Base-by-base conservation (phyloP, 2,888 invertebrate species). In the Pyralis farinalis region DNA sequence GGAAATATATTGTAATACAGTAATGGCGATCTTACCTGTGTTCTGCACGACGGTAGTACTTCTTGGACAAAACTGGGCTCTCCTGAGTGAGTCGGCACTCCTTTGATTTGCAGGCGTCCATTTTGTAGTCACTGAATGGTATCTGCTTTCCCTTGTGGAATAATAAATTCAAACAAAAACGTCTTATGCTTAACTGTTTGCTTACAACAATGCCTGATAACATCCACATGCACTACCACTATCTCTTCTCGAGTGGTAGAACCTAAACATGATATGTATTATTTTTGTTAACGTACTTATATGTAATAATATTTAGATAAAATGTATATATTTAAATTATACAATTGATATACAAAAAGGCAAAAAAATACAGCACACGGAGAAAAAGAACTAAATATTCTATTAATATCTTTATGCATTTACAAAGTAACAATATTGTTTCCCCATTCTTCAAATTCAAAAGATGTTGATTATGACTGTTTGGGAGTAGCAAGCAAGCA, bases 31-130 rank as follows among this genome's bases (percentile, higher is more conserved):
- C 78, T 72, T 59, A 86, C 87, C 87, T 79, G 51, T 86, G 85
- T 53, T 86, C 86, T 10, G 79, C 84, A 40, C 76, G 68, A 7
- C 87, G 65, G 47, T 86, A 86, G 49, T 87, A 87, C 55, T 87
- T 87, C 51, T 80, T 85, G 1, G 71, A 64, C 10, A 58, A 29
- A 21, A 56, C 10, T 44, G 54, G 46, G 42, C 63, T 64, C 1
- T 71, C 73, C 55, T 67, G 58, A 36, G 46, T 46, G 5, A 44
- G 25, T 31, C 73, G 43, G 47, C 72, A 71, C 34, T 80, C 74
- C 30, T 71, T 77, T 20, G 55, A 54, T 31, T 53, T 60, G 47
- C 69, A 71, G 8, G 37, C 51, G 22, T 75, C 72, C 75, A 82
- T 76, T 32, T 55, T 54, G 12, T 2, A 40, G 2, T 33, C 32